phyloP scores from a whole-genome alignment of 2,113 vertebrate genomes.

The Gadus chalcogrammus region DNA sequence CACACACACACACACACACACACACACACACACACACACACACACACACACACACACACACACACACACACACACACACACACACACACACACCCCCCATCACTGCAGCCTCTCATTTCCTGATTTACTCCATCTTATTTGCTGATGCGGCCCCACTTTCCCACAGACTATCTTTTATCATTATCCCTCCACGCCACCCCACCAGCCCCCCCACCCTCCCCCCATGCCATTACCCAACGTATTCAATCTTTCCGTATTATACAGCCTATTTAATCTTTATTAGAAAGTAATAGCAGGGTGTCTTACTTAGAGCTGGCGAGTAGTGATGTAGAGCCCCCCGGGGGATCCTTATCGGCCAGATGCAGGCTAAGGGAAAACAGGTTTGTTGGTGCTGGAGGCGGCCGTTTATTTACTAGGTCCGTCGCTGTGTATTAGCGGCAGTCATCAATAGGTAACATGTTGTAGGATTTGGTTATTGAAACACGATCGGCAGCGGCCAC shows the following conservation, averaged over 20 bases:
- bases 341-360: slow-evolving; percentile 31
- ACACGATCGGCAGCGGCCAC: slow-evolving; percentile 8
- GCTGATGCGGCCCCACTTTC: slow-evolving; percentile 24
- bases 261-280: slow-evolving; percentile 51
- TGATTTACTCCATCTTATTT: slow-evolving; percentile 7
- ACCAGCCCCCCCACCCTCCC: no score
- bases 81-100: slow-evolving; percentile 17
- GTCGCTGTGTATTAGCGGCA: slow-evolving; percentile 15
- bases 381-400: slow-evolving; percentile 30
- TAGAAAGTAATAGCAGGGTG: slow-evolving; percentile 40
- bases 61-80: slow-evolving; percentile 19
- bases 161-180: slow-evolving; percentile 42
- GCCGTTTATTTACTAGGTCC: slow-evolving; percentile 46
- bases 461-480: slow-evolving; percentile 47
- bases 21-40: no score
- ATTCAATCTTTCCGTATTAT: slow-evolving; percentile 1
- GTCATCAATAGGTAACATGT: slow-evolving; percentile 41
- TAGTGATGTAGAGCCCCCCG: slow-evolving; percentile 29
- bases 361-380: slow-evolving; percentile 35
- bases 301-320: slow-evolving; percentile 31
- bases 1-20: neutral
- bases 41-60: neutral
- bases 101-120: slow-evolving; percentile 33
- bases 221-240: slow-evolving; percentile 36
- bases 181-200: slow-evolving; percentile 25